These are phyloP conservation scores for Cheilosia vulpina DNA, from an alignment of 2,888 invertebrate genomes.

Conservation along the genomic window DNA sequence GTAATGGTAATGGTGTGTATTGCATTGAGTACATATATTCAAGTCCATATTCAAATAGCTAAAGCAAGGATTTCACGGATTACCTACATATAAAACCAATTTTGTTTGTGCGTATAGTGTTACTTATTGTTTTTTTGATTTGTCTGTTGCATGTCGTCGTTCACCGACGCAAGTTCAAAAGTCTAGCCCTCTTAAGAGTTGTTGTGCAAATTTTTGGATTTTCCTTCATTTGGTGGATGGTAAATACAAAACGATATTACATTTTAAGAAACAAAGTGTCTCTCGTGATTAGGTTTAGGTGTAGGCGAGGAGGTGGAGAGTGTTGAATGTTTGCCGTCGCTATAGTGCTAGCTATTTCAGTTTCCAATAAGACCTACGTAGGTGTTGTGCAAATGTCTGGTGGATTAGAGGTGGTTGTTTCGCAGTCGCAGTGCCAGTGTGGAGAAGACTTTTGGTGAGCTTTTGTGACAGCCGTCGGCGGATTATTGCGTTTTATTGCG, in stretches of 20 bases:
- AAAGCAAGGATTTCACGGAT: slow-evolving; percentile 46
- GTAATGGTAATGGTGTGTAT: slow-evolving; percentile 75
- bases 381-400: no score
- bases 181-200: slow-evolving; percentile 23
- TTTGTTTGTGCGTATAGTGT: slow-evolving; percentile 26
- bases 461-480: no score
- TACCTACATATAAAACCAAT: neutral
- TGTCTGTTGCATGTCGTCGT: slow-evolving; percentile 9
- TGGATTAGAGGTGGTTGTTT: no score
- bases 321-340: neutral
- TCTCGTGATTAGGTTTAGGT: neutral
- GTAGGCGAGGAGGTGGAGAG: neutral
- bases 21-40: slow-evolving; percentile 44
- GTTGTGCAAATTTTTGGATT: slow-evolving; percentile 56
- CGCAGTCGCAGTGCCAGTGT: no score
- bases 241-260: slow-evolving; percentile 59
- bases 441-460: no score
- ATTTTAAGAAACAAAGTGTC: slow-evolving; percentile 8
- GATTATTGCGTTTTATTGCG: no score
- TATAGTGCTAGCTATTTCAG: no score
- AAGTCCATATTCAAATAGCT: slow-evolving; percentile 38
- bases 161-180: slow-evolving; percentile 59
- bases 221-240: slow-evolving; percentile 69
- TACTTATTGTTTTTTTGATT: slow-evolving; percentile 5
- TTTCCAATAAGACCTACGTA: no score